Conservation (phyloP, 2,113 vertebrate genomes). For the Burhinus oedicnemus region DNA sequence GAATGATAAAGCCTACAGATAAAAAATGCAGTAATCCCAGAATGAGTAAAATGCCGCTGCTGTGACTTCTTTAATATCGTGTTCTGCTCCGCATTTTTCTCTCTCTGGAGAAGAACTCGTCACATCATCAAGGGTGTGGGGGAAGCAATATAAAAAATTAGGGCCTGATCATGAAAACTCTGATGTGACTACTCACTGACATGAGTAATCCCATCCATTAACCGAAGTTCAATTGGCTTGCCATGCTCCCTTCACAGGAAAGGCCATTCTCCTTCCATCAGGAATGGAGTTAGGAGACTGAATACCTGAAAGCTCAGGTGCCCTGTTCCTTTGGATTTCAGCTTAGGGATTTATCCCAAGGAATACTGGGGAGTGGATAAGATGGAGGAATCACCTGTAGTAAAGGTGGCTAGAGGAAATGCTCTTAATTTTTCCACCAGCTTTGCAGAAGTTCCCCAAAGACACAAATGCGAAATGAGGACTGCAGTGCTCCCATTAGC, state of each 20-base stretch:
- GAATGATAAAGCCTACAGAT: background rate
- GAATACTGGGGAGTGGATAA: background rate
- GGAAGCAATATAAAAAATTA: background rate
- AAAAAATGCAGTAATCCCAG: background rate
- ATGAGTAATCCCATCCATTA: background rate
- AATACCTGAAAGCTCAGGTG: background rate
- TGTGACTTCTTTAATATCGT: background rate
- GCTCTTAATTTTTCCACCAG: background rate
- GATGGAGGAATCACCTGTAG: background rate
- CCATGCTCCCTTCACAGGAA: background rate
- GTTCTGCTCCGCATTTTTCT: background rate
- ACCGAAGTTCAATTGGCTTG: background rate
- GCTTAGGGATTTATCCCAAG: background rate
- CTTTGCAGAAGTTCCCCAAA: background rate
- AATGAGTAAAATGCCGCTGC: background rate
- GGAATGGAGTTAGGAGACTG: background rate
- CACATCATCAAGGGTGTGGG: background rate
- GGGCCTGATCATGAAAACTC: background rate
- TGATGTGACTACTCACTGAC: background rate
- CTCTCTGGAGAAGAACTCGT: background rate
- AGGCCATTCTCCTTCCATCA: background rate
- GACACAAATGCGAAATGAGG: accelerated
- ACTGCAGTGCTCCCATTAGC: background rate
- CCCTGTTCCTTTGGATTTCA: background rate
- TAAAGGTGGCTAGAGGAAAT: background rate